Conservation (phyloP, 2,888 invertebrate genomes). For the Pimpla rufipes region DNA sequence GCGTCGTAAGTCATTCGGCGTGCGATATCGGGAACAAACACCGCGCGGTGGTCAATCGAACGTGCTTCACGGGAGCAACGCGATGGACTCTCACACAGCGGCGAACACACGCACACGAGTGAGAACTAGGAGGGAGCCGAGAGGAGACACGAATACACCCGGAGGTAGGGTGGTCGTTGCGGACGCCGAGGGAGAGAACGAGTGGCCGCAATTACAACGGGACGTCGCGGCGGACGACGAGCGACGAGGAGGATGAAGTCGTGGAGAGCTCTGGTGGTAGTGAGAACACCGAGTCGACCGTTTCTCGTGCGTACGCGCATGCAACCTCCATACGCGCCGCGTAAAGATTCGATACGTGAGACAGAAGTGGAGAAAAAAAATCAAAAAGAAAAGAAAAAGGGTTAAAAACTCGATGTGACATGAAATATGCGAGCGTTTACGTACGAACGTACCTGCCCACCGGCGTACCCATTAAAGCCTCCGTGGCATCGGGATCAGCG, state of each 20-base stretch:
- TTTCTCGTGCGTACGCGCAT: background rate
- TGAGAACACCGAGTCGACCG: constrained; percentile 34
- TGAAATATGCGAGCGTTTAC: constrained; percentile 78
- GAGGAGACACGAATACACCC: constrained; percentile 65
- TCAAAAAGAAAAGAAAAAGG: constrained; percentile 24
- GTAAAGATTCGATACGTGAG: constrained; percentile 67
- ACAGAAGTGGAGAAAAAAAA: constrained; percentile 61
- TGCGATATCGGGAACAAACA: constrained; percentile 78
- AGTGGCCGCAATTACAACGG: constrained; percentile 68
- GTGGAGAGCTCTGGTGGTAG: constrained; percentile 21
- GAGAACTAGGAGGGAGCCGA: constrained; percentile 47
- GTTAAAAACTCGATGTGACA: constrained; percentile 75
- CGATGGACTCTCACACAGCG: constrained; percentile 68
- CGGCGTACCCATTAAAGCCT: constrained; percentile 77
- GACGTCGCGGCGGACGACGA: constrained; percentile 63
- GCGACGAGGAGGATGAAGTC: constrained; percentile 35
- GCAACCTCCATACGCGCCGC: constrained; percentile 31
- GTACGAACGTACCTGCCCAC: constrained; percentile 80
- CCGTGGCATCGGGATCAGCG: constrained; percentile 56
- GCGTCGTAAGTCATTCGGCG: constrained; percentile 79
- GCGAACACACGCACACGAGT: constrained; percentile 9
- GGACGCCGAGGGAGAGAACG: constrained; percentile 43
- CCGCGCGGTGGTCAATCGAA: constrained; percentile 73
- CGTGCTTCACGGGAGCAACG: constrained; percentile 73
- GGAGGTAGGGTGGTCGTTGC: constrained; percentile 46